Evolutionary conservation across 2,113 vertebrate genomes (phyloP), one percentile per base, ranked within the genome.

Genomic region (Hepsetus odoe): DNA sequence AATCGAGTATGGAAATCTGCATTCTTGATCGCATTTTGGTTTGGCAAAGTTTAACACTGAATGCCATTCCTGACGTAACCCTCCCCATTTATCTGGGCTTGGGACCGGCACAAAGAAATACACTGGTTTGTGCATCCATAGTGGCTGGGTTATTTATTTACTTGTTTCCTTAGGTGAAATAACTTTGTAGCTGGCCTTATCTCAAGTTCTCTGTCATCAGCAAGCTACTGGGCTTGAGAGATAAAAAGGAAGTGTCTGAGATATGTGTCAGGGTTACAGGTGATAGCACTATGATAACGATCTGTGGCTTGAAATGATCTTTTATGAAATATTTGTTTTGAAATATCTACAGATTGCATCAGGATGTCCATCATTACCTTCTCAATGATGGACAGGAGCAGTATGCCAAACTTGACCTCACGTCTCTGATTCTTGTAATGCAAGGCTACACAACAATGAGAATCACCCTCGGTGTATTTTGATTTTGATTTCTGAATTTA

Each of bases 231-330:
- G 18, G 22, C 20, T 42, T 28, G 22, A 49, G 20, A 28, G 62
- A 80, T 75, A 74, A 51, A 40, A 68, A 46, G 5, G 61, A 42
- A 58, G 72, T 40, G 78, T 33, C 30, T 32, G 22, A 51, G 77
- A 72, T 14, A 1, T 5, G 24, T 51, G 79, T 74, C 72, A 4
- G 32, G 32, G 53, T 46, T 74, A 16, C 32, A 18, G 62, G 2
- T 55, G 74, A 38, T 46, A 28, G 28, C 22, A 42, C 44, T 40
- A 18, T 40, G 65, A 69, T 32, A 6, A 32, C 7, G 51, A 55
- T 55, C 51, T 76, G 49, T 65, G 44, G 30, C 53, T 4, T 10
- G 26, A 33, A 49, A 35, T 35, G 42, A 35, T 5, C 51, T 55
- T 55, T 55, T 55, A 20, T 55, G 51, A 55, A 55, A 55, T 55